These are phyloP conservation scores for Esperia sulphurella DNA, from an alignment of 2,888 invertebrate genomes.

Conservation along the genomic window DNA sequence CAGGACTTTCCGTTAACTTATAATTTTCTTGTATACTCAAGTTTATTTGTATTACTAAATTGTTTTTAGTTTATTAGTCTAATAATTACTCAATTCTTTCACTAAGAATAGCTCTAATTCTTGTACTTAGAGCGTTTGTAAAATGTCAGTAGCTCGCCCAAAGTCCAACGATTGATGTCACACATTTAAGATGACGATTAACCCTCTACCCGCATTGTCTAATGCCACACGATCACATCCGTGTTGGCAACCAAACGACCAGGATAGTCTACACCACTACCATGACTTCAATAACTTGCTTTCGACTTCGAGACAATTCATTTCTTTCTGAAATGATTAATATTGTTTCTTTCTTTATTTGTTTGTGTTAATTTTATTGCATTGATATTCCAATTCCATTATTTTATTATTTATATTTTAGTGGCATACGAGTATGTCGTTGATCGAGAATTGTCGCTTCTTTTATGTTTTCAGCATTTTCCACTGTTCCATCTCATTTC, in stretches of 20 bases:
- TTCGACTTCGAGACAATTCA: neutral
- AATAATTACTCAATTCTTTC: neutral
- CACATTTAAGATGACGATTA: conserved; percentile 36
- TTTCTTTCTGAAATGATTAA: too few relatives aligned
- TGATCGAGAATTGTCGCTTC: too few relatives aligned
- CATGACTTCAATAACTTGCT: neutral
- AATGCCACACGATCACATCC: conserved; percentile 43
- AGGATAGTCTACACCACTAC: neutral
- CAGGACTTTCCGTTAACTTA: too few relatives aligned
- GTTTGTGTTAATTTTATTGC: too few relatives aligned
- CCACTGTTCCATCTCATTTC: too few relatives aligned
- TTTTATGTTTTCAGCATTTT: too few relatives aligned
- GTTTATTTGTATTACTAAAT: too few relatives aligned
- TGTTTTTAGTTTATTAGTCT: neutral
- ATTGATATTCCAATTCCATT: too few relatives aligned
- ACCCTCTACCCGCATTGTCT: conserved; percentile 47
- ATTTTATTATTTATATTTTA: too few relatives aligned
- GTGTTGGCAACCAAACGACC: conserved; percentile 12
- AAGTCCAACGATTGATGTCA: conserved; percentile 14
- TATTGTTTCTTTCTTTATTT: neutral
- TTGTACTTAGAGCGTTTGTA: neutral
- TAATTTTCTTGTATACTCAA: too few relatives aligned
- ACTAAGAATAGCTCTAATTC: neutral
- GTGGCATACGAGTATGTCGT: too few relatives aligned
- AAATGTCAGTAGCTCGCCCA: neutral